These are phyloP conservation scores for Sebastes hubbsi DNA, from an alignment of 2,797 vertebrate genomes.

Conservation along the genomic window DNA sequence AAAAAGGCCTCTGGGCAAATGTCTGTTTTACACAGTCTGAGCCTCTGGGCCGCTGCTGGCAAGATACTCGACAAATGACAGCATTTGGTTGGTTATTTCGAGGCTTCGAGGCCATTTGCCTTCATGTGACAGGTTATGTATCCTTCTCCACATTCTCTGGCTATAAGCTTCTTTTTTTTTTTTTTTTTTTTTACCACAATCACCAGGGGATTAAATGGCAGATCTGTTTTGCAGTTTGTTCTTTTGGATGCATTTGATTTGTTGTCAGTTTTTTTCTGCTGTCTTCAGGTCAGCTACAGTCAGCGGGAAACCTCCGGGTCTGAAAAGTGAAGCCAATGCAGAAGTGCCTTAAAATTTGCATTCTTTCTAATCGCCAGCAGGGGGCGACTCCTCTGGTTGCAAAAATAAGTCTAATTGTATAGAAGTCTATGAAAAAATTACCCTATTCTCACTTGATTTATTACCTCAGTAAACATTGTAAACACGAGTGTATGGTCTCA, in stretches of 20 bases:
- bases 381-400: too few relatives aligned
- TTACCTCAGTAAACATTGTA: too few relatives aligned
- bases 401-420: too few relatives aligned
- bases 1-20: slow-evolving; percentile 82
- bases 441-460: too few relatives aligned
- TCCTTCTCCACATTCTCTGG: slow-evolving; percentile 26
- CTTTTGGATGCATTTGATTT: background rate
- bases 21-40: slow-evolving; percentile 85
- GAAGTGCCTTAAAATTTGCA: too few relatives aligned
- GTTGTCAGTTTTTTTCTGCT: slow-evolving; percentile 2
- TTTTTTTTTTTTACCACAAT: background rate
- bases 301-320: too few relatives aligned
- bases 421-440: too few relatives aligned
- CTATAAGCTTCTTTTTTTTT: slow-evolving; percentile 8
- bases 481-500: too few relatives aligned
- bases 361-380: too few relatives aligned
- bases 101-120: slow-evolving; percentile 74
- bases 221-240: background rate
- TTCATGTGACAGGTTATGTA: slow-evolving; percentile 72
- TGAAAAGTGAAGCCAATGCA: too few relatives aligned
- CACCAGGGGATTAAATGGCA: background rate
- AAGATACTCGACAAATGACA: slow-evolving; percentile 84
- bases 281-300: slow-evolving; percentile 8
- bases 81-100: slow-evolving; percentile 77
- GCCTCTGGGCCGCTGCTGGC: slow-evolving; percentile 85